Percentiles rank a stretch among this genome's conserved stretches.
phyloP scores from a whole-genome alignment of 2,113 vertebrate genomes.

The Leucosticte australis region DNA sequence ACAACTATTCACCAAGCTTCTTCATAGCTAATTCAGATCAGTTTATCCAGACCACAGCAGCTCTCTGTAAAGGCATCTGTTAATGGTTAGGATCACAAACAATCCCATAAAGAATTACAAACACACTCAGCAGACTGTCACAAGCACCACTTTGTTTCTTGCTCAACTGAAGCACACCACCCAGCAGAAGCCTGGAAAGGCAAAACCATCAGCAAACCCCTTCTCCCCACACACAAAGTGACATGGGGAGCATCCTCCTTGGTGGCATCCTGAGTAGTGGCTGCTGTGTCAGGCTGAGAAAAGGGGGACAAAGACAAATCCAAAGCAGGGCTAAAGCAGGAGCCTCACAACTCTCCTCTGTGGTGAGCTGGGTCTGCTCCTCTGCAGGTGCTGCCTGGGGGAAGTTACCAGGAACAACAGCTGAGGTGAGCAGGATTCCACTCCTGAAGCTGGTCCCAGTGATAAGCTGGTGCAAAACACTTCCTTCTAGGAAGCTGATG shows the following conservation, averaged over 20 bases:
- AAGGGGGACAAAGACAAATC: background rate
- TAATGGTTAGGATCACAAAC: background rate
- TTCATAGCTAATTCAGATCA: background rate
- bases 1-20: background rate
- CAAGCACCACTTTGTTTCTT: background rate
- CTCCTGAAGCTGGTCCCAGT: background rate
- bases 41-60: background rate
- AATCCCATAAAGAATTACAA: background rate
- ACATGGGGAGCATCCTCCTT: background rate
- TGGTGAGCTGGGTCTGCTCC: background rate
- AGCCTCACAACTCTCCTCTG: background rate
- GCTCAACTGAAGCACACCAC: background rate
- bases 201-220: background rate
- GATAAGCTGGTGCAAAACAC: background rate
- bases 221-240: fast-evolving
- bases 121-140: background rate
- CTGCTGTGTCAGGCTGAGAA: background rate
- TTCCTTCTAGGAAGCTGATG: background rate
- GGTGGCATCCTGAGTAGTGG: fast-evolving
- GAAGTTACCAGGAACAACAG: background rate
- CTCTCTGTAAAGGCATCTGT: background rate
- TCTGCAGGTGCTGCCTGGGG: background rate
- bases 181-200: background rate
- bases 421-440: background rate
- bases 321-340: background rate